Evolutionary conservation across 2,888 invertebrate species (phyloP).

Genomic region (Drosophila paranaensis): DNA sequence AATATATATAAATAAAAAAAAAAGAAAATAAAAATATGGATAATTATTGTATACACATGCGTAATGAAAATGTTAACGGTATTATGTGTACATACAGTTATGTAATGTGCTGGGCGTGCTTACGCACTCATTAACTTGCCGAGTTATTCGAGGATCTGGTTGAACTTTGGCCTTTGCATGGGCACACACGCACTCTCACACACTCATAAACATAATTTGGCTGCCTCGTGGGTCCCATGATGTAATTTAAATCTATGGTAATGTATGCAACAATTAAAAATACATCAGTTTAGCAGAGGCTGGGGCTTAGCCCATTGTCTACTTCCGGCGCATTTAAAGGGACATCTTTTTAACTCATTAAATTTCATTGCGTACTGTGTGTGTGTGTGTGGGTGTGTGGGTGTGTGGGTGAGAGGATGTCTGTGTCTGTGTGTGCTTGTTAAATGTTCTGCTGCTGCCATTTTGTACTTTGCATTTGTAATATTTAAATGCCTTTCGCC

Average conservation of each 20-base stretch:
- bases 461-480: conserved; percentile 37
- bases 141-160: conserved; percentile 18
- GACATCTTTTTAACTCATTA: conserved; percentile 66
- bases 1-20: not conserved
- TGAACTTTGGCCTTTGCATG: conserved; percentile 30
- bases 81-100: not conserved
- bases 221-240: conserved; percentile 28
- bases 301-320: conserved; percentile 6
- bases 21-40: not conserved
- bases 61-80: not conserved
- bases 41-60: no score
- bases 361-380: conserved; percentile 58
- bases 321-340: conserved; percentile 39
- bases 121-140: conserved; percentile 26
- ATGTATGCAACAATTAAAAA: conserved; percentile 79
- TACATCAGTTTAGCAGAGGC: conserved; percentile 53
- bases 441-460: conserved; percentile 28
- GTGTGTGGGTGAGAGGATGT: no score
- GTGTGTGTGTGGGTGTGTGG: not conserved
- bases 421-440: not conserved
- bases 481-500: conserved; percentile 33
- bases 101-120: not conserved
- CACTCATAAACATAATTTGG: conserved; percentile 13
- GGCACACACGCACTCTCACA: conserved; percentile 8
- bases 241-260: conserved; percentile 74